phyloP scores from a whole-genome alignment of 2,113 vertebrate species.

The Meleagris gallopavo region DNA sequence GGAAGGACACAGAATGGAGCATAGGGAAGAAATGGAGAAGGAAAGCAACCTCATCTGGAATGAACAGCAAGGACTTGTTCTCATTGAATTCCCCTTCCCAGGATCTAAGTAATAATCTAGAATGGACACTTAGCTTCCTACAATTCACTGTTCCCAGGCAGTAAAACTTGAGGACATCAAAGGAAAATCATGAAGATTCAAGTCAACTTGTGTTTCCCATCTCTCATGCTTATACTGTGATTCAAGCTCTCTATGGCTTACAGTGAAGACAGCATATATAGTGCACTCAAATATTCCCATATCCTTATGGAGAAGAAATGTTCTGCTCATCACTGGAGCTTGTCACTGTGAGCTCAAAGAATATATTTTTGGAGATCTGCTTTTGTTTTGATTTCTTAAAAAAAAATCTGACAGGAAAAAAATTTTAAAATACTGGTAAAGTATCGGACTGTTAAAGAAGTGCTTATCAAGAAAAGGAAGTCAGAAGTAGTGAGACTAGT shows the following conservation, averaged over 20 bases:
- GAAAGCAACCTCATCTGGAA: background rate
- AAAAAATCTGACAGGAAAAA: background rate
- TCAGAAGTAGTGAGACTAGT: background rate
- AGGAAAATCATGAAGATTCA: background rate
- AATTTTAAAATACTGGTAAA: no score
- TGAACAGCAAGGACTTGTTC: rapidly evolving
- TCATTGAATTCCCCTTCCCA: background rate
- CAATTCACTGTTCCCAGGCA: background rate
- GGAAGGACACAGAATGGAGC: rapidly evolving
- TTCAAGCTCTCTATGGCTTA: background rate
- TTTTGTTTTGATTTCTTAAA: background rate
- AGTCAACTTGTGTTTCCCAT: background rate
- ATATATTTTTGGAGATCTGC: rapidly evolving
- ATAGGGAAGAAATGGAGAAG: background rate
- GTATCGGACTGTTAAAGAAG: background rate
- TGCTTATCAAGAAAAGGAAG: background rate
- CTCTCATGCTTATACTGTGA: background rate
- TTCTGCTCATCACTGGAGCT: background rate
- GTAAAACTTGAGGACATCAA: background rate
- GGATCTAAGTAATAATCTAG: background rate
- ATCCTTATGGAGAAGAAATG: background rate
- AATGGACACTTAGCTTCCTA: background rate
- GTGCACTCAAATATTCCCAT: rapidly evolving
- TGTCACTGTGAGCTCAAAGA: background rate
- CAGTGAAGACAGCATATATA: background rate